A percentile compares a stretch with the other conserved stretches of the same genome.
Evolutionary conservation across 2,113 vertebrate genomes (phyloP).

Genomic region (Aptenodytes forsteri): DNA sequence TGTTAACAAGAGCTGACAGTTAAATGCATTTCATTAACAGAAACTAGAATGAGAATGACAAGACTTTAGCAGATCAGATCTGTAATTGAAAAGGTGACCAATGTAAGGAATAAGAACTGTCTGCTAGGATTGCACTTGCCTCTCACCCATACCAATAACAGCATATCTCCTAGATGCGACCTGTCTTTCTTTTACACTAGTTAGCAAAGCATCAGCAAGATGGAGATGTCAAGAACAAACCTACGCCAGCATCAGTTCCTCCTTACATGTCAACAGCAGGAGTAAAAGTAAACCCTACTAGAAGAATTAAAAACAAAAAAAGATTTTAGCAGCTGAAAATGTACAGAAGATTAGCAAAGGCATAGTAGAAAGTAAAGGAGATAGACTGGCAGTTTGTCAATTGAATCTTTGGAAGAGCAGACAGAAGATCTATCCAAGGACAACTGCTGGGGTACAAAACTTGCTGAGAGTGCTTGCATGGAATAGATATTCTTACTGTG

Average conservation of each 20-base stretch:
- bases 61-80: slow-evolving; percentile 41
- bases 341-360: not conserved
- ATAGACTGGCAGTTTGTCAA: not conserved
- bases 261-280: not conserved
- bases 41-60: slow-evolving; percentile 55
- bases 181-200: not conserved
- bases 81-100: slow-evolving; percentile 64
- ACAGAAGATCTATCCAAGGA: not conserved
- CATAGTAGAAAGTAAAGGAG: not conserved
- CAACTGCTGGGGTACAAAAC: not conserved
- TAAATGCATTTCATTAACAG: slow-evolving; percentile 67
- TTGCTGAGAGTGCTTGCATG: not conserved
- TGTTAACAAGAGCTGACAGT: slow-evolving; percentile 56
- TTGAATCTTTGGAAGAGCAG: not conserved
- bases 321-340: not conserved
- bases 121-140: not conserved
- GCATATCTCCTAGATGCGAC: not conserved
- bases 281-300: not conserved
- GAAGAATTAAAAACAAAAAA: not conserved
- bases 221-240: slow-evolving; percentile 6
- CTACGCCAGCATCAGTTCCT: not conserved
- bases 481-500: not conserved
- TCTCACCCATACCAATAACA: not conserved
- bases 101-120: not conserved
- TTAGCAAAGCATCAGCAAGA: not conserved